Evolutionary conservation across 2,113 vertebrate species (phyloP), one percentile per base, ranked within the genome.

Genomic region (Ovis canadensis): DNA sequence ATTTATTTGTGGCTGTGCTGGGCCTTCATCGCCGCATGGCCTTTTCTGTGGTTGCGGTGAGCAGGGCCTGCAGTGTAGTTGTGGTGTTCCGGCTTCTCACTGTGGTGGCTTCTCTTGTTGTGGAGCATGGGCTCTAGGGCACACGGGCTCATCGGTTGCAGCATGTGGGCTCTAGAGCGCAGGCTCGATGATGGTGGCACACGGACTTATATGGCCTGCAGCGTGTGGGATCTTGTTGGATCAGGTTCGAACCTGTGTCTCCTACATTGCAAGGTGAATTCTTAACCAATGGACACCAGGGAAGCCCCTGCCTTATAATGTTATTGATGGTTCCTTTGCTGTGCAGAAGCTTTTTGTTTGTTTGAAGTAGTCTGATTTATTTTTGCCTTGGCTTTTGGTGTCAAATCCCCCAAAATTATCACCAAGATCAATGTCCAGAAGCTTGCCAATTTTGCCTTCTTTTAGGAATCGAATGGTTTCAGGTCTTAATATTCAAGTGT

Each of bases 11-110:
- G 71, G 21, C 21, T 43, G 71, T 43, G 71, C 21, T 74, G 36
- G 11, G 36, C 43, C 36, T 74, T 25, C 0, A 0, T 14, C 1
- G 1, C 11, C 1, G 0, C 0, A 0, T 43, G 71, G 5, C 21
- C 71, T 74, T 43, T 74, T 43, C 36, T 74, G n/a, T 36, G 36
- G n/a, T 6, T 67, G 64, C 0, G 17, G 17, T 21, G 8, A 36
- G n/a, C 64, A 5, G 64, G 17, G 64, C 16, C n/a, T 21, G 19
- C 64, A 21, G 1, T 36, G 21, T 9, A 36, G 17, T 11, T 11
- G n/a, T 2, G 11, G 36, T 40, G 71, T 43, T 6, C 11, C 0
- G 67, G 67, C 21, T 71, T 11, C n/a, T 71, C n/a, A 12, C 10
- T 36, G n/a, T 40, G 19, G n/a, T 23, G n/a, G 25, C n/a, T 25